Conservation (phyloP, 2,797 vertebrate genomes). For the Acipenser transmontanus region DNA sequence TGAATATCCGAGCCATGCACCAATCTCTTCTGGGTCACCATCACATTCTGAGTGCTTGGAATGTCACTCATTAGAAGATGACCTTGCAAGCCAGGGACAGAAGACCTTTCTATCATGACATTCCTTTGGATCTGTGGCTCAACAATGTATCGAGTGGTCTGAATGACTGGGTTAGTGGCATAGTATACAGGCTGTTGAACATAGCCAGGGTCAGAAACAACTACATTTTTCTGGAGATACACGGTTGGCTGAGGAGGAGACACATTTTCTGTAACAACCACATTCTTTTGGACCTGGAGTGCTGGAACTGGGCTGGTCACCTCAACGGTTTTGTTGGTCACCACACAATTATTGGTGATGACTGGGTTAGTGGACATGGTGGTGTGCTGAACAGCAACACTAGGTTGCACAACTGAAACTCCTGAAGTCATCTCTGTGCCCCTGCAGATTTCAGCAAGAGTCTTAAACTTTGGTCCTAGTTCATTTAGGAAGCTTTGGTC, state of each 20-base stretch:
- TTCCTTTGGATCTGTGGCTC: slow-evolving; percentile 65
- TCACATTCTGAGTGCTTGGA: slow-evolving; percentile 32
- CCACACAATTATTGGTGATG: not conserved
- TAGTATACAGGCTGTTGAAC: slow-evolving; percentile 56
- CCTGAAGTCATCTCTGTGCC: slow-evolving; percentile 44
- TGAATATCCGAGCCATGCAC: too few species aligned
- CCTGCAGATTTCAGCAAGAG: slow-evolving; percentile 66
- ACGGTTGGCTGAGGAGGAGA: not conserved
- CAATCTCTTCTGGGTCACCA: slow-evolving; percentile 11
- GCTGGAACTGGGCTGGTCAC: not conserved
- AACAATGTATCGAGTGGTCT: slow-evolving; percentile 42
- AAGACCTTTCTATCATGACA: slow-evolving; percentile 61
- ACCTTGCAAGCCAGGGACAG: slow-evolving; percentile 40
- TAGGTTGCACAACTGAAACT: slow-evolving; percentile 19
- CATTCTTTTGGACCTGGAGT: not conserved
- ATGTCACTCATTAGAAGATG: slow-evolving; percentile 48
- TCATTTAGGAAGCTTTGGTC: slow-evolving; percentile 67
- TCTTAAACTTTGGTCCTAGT: slow-evolving; percentile 69
- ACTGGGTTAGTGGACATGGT: too few species aligned
- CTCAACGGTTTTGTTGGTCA: slow-evolving; percentile 16
- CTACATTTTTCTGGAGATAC: slow-evolving; percentile 12
- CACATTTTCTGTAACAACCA: slow-evolving; percentile 39
- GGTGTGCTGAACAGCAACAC: too few species aligned
- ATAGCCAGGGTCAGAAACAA: slow-evolving; percentile 37
- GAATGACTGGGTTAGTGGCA: slow-evolving; percentile 42